Evolutionary conservation across 2,888 invertebrate genomes (phyloP).

Genomic region (Phortica okadai): DNA sequence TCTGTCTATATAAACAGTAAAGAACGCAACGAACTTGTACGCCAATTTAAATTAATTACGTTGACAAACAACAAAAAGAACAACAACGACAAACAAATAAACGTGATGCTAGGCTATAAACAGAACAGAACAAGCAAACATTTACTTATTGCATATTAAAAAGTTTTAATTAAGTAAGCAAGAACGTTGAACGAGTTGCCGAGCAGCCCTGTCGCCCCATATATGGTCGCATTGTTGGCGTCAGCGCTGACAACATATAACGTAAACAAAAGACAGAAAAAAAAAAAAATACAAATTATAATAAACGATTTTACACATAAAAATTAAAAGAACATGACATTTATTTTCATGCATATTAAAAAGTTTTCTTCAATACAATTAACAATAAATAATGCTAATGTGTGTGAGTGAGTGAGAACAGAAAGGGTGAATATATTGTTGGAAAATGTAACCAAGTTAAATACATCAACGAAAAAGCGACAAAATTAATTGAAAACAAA

Average conservation of each 20-base stretch:
- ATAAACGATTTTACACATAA: neutral
- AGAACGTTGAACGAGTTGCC: neutral
- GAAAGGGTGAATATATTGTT: neutral
- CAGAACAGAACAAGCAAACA: neutral
- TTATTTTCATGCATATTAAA: neutral
- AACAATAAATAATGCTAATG: conserved; percentile 7
- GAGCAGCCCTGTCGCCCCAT: no score
- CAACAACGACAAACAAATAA: neutral
- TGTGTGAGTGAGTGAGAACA: neutral
- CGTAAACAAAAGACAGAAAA: neutral
- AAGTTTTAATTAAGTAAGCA: neutral
- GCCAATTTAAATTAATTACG: conserved; percentile 18
- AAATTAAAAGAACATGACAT: neutral
- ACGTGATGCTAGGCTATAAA: neutral
- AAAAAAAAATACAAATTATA: neutral
- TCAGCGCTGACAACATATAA: no score
- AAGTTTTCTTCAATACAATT: neutral
- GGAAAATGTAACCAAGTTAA: neutral
- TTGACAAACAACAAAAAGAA: conserved; percentile 10
- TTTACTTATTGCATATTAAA: conserved; percentile 3
- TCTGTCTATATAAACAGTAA: neutral
- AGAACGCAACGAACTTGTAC: neutral
- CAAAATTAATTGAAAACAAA: neutral
- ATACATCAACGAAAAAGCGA: neutral
- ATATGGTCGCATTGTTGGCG: no score